These are phyloP conservation scores for Phalera bucephala DNA, from an alignment of 2,888 invertebrate species.

Conservation along the genomic window DNA sequence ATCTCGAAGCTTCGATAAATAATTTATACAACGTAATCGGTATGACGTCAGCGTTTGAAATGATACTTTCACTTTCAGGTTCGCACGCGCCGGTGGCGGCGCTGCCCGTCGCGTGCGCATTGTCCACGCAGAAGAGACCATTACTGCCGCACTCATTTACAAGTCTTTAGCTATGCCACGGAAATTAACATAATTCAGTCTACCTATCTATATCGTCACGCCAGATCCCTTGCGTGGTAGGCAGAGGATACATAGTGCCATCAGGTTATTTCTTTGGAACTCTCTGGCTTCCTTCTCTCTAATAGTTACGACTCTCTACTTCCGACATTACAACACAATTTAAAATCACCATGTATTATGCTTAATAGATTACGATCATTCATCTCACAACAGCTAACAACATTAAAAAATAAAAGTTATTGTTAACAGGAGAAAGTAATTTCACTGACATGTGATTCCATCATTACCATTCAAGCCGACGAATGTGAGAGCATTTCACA, in stretches of 20 bases:
- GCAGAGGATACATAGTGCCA: too few relatives aligned
- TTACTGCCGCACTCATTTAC: conserved; percentile 33
- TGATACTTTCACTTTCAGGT: conserved; percentile 58
- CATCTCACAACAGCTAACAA: conserved; percentile 30
- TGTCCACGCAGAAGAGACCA: conserved; percentile 28
- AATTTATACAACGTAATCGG: conserved; percentile 36
- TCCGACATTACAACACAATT: too few relatives aligned
- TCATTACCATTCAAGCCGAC: conserved; percentile 43
- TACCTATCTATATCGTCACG: too few relatives aligned
- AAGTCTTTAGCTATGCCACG: neutral
- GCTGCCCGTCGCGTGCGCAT: conserved; percentile 17
- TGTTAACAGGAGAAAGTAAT: conserved; percentile 57
- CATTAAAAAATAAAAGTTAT: conserved; percentile 38
- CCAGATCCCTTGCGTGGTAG: too few relatives aligned
- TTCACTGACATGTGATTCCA: conserved; percentile 57
- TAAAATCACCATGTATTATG: too few relatives aligned
- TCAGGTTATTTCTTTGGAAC: too few relatives aligned
- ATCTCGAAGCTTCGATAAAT: neutral
- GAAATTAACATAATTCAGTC: too few relatives aligned
- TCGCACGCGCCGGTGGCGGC: conserved; percentile 10
- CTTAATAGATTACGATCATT: conserved; percentile 13
- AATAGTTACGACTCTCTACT: too few relatives aligned
- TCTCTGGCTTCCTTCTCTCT: too few relatives aligned
- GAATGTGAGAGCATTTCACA: conserved; percentile 43
- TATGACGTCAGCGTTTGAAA: conserved; percentile 51